Percentiles rank a stretch among this genome's conserved stretches.
phyloP scores from a whole-genome alignment of 1,140 invertebrate genomes.

The Sminthurinus signatus region DNA sequence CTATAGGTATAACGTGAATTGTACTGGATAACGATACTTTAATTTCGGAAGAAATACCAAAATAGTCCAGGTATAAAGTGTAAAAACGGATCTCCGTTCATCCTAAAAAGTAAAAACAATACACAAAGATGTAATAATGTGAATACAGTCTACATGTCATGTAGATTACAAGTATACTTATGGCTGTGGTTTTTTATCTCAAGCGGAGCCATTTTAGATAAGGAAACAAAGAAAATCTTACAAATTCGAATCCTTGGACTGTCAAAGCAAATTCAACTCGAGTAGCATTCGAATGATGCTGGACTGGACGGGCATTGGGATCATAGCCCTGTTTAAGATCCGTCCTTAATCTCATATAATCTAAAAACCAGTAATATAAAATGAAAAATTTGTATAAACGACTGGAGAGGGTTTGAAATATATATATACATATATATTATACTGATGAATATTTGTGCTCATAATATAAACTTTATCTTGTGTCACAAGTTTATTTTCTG shows the following conservation, averaged over 20 bases:
- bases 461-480: no score
- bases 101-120: slow-evolving; percentile 24
- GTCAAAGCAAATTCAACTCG: slow-evolving; percentile 19
- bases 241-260: slow-evolving; percentile 36
- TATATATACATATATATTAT: no score
- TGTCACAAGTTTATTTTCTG: no score
- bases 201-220: neutral
- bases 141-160: neutral
- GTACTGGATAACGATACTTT: neutral
- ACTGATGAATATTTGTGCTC: no score
- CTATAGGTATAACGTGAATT: neutral
- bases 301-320: slow-evolving; percentile 23
- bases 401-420: no score
- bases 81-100: slow-evolving; percentile 27
- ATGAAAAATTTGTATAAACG: no score
- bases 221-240: slow-evolving; percentile 10
- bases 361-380: no score
- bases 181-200: neutral
- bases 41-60: slow-evolving; percentile 24
- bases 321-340: slow-evolving; percentile 32
- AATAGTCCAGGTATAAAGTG: slow-evolving; percentile 32
- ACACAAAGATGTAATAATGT: neutral
- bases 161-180: neutral
- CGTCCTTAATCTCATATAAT: slow-evolving; percentile 25
- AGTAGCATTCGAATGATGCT: slow-evolving; percentile 29